phyloP scores from a whole-genome alignment of 2,888 invertebrate genomes.

The Melolontha melolontha region DNA sequence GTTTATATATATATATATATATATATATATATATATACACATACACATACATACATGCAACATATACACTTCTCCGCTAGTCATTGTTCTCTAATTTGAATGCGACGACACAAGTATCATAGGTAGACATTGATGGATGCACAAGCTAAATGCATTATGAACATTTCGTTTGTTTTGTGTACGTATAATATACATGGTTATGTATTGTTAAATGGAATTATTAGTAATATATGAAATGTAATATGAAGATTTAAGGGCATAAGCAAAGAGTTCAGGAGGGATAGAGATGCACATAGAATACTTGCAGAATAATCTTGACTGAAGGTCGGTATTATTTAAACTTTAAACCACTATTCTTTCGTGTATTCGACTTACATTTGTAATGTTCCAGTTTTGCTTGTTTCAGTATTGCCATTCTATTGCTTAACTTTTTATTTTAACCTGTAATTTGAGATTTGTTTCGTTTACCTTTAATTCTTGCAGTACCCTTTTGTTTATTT shows the following conservation, averaged over 20 bases:
- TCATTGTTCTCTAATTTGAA: slow-evolving; percentile 11
- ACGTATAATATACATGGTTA: background rate
- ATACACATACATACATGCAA: too few species aligned
- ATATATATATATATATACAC: too few species aligned
- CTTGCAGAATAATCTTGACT: background rate
- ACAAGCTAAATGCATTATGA: background rate
- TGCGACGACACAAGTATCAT: slow-evolving; percentile 17
- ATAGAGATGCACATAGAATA: background rate
- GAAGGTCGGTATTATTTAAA: background rate
- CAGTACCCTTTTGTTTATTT: too few species aligned
- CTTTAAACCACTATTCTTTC: too few species aligned
- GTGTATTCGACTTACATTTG: too few species aligned
- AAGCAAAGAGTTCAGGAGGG: slow-evolving; percentile 5
- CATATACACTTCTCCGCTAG: slow-evolving; percentile 11
- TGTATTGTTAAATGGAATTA: slow-evolving; percentile 5
- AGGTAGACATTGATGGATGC: slow-evolving; percentile 12
- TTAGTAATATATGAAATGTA: slow-evolving; percentile 13
- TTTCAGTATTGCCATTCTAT: too few species aligned
- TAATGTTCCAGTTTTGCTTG: too few species aligned
- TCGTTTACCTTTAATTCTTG: too few species aligned
- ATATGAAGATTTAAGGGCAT: background rate
- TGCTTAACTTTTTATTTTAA: too few species aligned
- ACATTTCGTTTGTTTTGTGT: slow-evolving; percentile 1
- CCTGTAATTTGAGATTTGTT: too few species aligned
- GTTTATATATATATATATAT: background rate